Base-by-base conservation (phyloP, 2,797 vertebrate genomes). In the Scarus forsteni region DNA sequence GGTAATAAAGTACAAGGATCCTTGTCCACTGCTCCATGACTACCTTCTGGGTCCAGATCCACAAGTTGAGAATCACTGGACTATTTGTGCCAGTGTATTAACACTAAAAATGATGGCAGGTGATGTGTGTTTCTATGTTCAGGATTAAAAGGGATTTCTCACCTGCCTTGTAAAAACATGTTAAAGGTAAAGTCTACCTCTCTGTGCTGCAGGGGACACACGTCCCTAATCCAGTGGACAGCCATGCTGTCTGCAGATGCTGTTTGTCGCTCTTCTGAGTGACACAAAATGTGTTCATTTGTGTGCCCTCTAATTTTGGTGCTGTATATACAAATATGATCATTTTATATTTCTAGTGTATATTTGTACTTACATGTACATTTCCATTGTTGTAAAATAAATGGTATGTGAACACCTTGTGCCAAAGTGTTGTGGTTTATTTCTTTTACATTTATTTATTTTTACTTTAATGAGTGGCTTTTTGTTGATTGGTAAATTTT, bases 341-440 rank as follows among this genome's bases (percentile, higher is more conserved):
- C 66, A 81, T 91, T 91, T 91, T 91, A 86, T 88, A 89, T 89
- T 90, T 89, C 57, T 88, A 89, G 77, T 87, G 79, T 91, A 80
- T 92, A 92, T 94, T 94, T 95, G 83, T 92, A 94, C 86, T 77
- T 62, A 69, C 67, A 70, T 90, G 80, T 85, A 65, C 15, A 86
- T 89, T 92, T 85, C 70, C 85, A 84, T 77, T 76, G 72, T 88
- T 88, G 81, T 80, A 89, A 77, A 92, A 92, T 85, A 85, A 85
- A 90, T 88, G 76, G 85, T 49, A 74, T n/a, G 48, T 83, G 51
- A 83, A 69, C 6, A 66, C 15, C 0, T 57, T 58, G 16, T 27
- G 69, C 19, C 76, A 16, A 73, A 39, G 54, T 53, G 16, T 18
- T 55, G 0, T 54, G 5, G n/a, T 74, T 73, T 66, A 19, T 53